Conservation (phyloP, 2,888 invertebrate genomes). For the Syrista parreyssii region DNA sequence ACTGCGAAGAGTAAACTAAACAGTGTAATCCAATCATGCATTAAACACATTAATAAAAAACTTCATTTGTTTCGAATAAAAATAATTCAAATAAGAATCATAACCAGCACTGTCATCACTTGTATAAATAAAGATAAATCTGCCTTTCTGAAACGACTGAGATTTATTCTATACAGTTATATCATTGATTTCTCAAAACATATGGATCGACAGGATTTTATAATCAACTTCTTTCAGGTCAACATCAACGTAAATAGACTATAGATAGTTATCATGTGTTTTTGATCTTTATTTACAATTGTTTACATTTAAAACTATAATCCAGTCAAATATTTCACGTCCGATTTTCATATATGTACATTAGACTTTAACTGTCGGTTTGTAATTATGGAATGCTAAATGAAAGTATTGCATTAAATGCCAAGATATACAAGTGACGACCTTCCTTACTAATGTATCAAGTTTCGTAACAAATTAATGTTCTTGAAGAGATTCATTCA, state of each 20-base stretch:
- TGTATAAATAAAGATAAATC: neutral
- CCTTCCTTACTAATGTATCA: neutral
- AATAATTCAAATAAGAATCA: neutral
- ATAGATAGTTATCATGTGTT: neutral
- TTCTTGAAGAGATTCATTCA: neutral
- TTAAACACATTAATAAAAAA: neutral
- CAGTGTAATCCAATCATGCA: neutral
- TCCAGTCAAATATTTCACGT: neutral
- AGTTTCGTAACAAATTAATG: too few relatives aligned
- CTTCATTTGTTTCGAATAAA: neutral
- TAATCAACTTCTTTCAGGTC: too few relatives aligned
- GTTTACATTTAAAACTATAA: neutral
- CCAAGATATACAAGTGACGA: neutral
- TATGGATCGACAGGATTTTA: too few relatives aligned
- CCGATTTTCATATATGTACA: neutral
- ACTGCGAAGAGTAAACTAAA: neutral
- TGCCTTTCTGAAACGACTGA: neutral
- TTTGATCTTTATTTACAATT: neutral
- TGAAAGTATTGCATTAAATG: neutral
- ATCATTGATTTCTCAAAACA: too few relatives aligned
- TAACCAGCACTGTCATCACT: neutral
- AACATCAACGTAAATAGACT: too few relatives aligned
- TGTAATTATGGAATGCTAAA: neutral
- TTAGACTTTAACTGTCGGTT: neutral
- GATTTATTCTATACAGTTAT: neutral